A percentile compares a stretch with the other conserved stretches of the same genome.
phyloP scores from a whole-genome alignment of 1,140 invertebrate genomes.

The Cydia fagiglandana region DNA sequence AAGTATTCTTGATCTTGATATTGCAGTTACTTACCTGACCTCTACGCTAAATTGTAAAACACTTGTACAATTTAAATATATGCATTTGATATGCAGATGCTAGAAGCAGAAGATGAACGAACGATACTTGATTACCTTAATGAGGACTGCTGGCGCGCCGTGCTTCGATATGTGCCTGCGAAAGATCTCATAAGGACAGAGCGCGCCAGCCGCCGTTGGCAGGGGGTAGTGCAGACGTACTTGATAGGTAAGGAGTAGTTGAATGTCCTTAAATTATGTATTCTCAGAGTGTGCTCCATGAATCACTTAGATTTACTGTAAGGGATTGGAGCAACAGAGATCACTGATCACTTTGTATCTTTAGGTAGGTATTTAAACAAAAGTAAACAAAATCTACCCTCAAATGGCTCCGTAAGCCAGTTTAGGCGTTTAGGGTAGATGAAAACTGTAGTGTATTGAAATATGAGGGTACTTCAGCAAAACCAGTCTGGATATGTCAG shows the following conservation, averaged over 20 bases:
- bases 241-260: background rate
- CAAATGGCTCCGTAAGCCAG: no score
- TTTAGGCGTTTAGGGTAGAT: no score
- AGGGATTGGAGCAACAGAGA: no score
- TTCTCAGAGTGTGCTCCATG: background rate
- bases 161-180: background rate
- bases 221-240: background rate
- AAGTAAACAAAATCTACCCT: no score
- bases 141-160: background rate
- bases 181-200: background rate
- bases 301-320: background rate
- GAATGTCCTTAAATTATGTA: background rate
- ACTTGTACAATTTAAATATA: background rate
- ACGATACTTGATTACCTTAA: background rate
- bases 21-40: background rate
- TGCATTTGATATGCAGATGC: background rate
- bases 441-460: no score
- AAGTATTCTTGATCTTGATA: background rate
- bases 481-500: no score
- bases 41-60: background rate
- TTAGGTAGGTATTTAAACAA: no score
- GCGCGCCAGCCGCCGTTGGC: background rate
- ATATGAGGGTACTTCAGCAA: no score
- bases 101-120: background rate
- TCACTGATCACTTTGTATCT: no score